Percentiles rank a stretch among this genome's conserved stretches.
Conservation (phyloP, 35 echinoderm and acorn worm species). For the Strongylocentrotus purpuratus region DNA sequence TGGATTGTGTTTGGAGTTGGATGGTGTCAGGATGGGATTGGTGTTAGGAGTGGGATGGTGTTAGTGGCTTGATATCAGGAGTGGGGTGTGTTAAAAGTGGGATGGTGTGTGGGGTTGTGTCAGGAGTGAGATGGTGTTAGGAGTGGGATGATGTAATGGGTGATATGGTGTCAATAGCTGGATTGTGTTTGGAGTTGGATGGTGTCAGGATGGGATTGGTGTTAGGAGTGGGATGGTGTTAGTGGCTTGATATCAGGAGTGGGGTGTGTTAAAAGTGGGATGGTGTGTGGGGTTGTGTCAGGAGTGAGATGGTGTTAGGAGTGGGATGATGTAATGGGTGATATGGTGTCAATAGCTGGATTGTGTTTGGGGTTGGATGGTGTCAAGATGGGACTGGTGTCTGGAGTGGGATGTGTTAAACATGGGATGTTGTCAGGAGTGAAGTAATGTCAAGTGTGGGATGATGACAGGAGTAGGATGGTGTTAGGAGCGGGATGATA, state of each 20-base stretch:
- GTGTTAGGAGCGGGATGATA: neutral
- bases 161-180: neutral
- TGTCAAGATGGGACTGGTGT: too few species aligned
- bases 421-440: neutral
- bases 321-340: neutral
- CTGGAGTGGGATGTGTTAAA: neutral
- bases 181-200: neutral
- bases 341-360: neutral
- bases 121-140: neutral
- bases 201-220: too few species aligned
- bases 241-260: neutral
- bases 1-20: too few species aligned
- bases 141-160: neutral
- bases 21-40: too few species aligned
- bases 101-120: too few species aligned
- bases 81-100: too few species aligned
- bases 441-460: too few species aligned
- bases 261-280: too few species aligned
- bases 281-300: neutral
- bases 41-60: too few species aligned
- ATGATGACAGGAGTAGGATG: too few species aligned
- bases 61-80: too few species aligned
- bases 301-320: neutral
- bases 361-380: neutral
- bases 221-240: neutral